Evolutionary conservation across 2,113 vertebrate species (phyloP).

Genomic region (Oceanodroma tethys): DNA sequence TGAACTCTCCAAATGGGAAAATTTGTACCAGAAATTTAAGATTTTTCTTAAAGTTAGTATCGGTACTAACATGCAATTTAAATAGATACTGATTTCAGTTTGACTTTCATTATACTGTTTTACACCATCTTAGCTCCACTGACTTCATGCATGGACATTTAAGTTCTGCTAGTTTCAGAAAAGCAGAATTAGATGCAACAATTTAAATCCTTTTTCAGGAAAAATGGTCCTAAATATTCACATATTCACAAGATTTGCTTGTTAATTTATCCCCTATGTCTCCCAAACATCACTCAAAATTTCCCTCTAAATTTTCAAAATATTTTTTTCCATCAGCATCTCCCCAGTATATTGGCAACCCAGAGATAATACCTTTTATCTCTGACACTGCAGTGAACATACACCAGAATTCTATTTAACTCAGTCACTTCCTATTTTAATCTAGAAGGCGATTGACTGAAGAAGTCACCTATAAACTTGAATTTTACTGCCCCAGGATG

Average conservation of each 20-base stretch:
- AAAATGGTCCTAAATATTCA: background rate
- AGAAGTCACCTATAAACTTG: background rate
- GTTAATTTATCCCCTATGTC: background rate
- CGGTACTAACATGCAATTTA: background rate
- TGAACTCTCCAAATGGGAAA: background rate
- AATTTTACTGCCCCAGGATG: background rate
- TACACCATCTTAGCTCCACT: background rate
- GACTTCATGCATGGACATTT: background rate
- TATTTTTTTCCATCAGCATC: background rate
- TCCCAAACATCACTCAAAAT: background rate
- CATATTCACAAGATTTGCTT: background rate
- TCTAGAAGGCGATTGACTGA: background rate
- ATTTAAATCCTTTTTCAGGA: background rate
- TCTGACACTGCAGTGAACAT: background rate
- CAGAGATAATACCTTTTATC: background rate
- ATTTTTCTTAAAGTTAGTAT: background rate
- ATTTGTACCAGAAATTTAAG: background rate
- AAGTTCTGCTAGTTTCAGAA: background rate
- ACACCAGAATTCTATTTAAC: background rate
- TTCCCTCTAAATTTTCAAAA: background rate
- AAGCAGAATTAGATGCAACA: background rate
- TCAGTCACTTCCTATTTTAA: background rate
- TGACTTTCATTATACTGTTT: background rate
- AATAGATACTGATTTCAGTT: background rate
- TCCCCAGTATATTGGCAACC: background rate